These are phyloP conservation scores for Phrynosoma blainvillii DNA, from an alignment of 2,113 vertebrate genomes.

Conservation along the genomic window DNA sequence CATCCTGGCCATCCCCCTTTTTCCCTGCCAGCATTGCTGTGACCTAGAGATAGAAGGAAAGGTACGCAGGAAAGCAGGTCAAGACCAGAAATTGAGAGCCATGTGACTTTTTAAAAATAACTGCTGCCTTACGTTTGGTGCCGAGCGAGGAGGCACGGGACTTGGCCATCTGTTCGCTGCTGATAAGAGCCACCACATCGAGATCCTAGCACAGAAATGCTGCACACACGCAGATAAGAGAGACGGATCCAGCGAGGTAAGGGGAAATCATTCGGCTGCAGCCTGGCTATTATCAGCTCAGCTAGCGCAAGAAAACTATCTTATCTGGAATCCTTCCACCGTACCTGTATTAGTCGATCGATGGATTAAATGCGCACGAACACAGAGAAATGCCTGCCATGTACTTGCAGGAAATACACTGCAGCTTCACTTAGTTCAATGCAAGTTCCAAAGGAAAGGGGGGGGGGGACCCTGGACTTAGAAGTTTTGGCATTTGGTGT, in stretches of 20 bases:
- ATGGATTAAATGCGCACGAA: background rate
- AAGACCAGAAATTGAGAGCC: background rate
- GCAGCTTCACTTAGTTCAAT: background rate
- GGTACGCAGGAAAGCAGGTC: background rate
- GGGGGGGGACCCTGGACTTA: too few relatives aligned
- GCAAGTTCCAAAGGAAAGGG: background rate
- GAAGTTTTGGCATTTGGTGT: too few relatives aligned
- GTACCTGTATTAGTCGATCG: background rate
- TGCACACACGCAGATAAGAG: background rate
- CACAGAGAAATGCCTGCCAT: background rate
- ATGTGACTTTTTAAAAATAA: conserved; percentile 11
- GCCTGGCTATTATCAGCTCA: background rate
- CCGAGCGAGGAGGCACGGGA: background rate
- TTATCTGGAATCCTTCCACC: background rate
- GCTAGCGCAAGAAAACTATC: background rate
- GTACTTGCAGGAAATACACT: background rate
- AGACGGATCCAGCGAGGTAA: background rate
- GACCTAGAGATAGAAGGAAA: background rate
- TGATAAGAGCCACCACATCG: background rate
- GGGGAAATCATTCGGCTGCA: background rate
- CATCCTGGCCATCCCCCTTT: background rate
- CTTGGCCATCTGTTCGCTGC: background rate
- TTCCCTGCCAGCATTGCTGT: background rate
- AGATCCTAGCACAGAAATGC: background rate
- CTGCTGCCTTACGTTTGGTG: background rate